Evolutionary conservation across 1,140 invertebrate species (phyloP).

Genomic region (Triops longicaudatus): DNA sequence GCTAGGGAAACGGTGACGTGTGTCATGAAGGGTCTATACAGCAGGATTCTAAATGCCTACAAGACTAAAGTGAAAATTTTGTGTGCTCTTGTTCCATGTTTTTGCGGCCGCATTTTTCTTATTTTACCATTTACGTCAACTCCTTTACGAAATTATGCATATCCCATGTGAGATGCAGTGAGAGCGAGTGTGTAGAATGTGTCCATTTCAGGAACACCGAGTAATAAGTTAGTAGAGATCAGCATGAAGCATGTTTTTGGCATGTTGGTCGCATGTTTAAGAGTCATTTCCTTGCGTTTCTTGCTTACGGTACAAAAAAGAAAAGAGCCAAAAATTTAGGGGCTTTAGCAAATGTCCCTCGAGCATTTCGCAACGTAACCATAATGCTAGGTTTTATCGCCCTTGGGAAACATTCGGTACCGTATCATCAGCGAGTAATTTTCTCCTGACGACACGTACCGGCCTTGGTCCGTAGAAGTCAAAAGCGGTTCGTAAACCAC

Average conservation of each 20-base stretch:
- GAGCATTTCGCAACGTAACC: neutral
- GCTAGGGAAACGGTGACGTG: too few species aligned
- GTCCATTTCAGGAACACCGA: neutral
- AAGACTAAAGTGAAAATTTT: too few species aligned
- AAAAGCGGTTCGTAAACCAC: neutral
- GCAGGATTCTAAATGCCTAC: too few species aligned
- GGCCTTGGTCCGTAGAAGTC: neutral
- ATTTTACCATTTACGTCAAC: too few species aligned
- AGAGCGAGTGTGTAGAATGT: neutral
- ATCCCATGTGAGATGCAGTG: neutral
- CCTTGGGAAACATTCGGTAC: neutral
- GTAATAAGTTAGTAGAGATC: neutral
- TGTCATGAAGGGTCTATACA: too few species aligned
- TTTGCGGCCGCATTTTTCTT: too few species aligned
- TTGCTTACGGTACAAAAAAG: neutral
- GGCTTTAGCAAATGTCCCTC: conserved; percentile 6
- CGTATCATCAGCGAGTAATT: neutral
- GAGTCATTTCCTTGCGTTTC: neutral
- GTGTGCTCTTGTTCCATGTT: too few species aligned
- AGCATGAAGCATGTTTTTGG: neutral
- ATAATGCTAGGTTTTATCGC: neutral
- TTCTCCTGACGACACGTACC: neutral
- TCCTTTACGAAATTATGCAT: neutral
- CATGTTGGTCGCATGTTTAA: neutral
- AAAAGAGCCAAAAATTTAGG: neutral